Percentiles rank a stretch among this genome's conserved stretches.
phyloP scores from a whole-genome alignment of 2,888 invertebrate genomes.

The Ectobius pallidus region DNA sequence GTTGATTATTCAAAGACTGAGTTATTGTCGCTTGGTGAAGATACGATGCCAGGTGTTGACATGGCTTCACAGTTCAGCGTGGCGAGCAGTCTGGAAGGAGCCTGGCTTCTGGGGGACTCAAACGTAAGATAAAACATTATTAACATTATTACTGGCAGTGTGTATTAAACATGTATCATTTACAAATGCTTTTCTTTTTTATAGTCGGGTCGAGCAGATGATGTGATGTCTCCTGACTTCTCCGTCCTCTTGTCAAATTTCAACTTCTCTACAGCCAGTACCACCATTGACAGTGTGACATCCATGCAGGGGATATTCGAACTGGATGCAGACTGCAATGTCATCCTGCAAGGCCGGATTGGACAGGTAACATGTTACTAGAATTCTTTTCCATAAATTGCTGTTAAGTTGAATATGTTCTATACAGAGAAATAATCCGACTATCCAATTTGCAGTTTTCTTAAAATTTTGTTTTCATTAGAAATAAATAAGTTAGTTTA shows the following conservation, averaged over 20 bases:
- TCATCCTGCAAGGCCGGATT: slow-evolving; percentile 65
- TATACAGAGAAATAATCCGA: no score
- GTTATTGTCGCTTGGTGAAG: slow-evolving; percentile 27
- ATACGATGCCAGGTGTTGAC: slow-evolving; percentile 25
- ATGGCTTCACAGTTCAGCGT: slow-evolving; percentile 24
- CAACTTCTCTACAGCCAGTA: slow-evolving; percentile 52
- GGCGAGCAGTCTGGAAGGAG: slow-evolving; percentile 34
- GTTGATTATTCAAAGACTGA: slow-evolving; percentile 39
- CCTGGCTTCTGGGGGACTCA: slow-evolving; percentile 33
- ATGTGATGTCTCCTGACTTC: slow-evolving; percentile 52
- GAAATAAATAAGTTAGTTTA: no score
- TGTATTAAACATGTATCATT: no score
- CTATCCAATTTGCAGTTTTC: no score
- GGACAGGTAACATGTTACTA: slow-evolving; percentile 65
- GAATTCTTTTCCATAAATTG: no score
- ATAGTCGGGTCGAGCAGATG: slow-evolving; percentile 45
- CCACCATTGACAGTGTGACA: slow-evolving; percentile 55
- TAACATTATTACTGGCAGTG: no score
- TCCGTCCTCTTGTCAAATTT: slow-evolving; percentile 53
- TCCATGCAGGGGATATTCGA: slow-evolving; percentile 63
- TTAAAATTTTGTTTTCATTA: no score
- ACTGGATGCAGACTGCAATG: slow-evolving; percentile 62
- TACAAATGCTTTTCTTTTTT: no score
- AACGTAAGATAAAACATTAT: slow-evolving; percentile 8
- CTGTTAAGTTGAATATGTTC: no score